phyloP scores from a whole-genome alignment of 1,140 invertebrate genomes.

The Papilio glaucus region DNA sequence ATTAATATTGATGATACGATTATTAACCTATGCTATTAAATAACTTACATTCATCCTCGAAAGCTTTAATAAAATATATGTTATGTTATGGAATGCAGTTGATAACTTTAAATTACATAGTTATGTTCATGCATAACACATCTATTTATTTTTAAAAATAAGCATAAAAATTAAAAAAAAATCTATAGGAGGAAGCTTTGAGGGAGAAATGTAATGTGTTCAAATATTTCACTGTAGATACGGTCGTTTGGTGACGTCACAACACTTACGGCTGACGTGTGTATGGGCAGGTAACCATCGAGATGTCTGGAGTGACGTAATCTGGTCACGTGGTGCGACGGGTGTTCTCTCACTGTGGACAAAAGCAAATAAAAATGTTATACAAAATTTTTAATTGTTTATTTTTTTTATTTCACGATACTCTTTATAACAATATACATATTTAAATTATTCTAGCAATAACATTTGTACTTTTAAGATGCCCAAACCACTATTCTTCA shows the following conservation, averaged over 20 bases:
- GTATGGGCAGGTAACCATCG: slow-evolving; percentile 67
- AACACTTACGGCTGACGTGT: slow-evolving; percentile 73
- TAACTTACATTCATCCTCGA: slow-evolving; percentile 39
- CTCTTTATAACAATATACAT: no score
- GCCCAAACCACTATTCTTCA: no score
- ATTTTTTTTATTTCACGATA: background rate
- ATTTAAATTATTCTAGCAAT: no score
- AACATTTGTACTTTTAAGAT: no score
- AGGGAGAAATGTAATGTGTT: slow-evolving; percentile 54
- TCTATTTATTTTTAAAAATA: slow-evolving; percentile 58
- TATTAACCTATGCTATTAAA: background rate
- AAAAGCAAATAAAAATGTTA: slow-evolving; percentile 45
- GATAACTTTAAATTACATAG: slow-evolving; percentile 38
- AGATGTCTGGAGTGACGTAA: slow-evolving; percentile 77
- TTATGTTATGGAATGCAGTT: slow-evolving; percentile 46
- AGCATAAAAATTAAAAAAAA: slow-evolving; percentile 71
- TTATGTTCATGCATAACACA: slow-evolving; percentile 62
- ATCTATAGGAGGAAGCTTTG: slow-evolving; percentile 72
- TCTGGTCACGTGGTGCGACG: slow-evolving; percentile 72
- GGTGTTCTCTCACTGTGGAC: slow-evolving; percentile 69
- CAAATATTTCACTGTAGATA: slow-evolving; percentile 45
- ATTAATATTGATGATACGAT: background rate
- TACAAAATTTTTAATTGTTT: no score
- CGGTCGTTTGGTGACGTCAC: slow-evolving; percentile 41
- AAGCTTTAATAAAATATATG: slow-evolving; percentile 51